Evolutionary conservation across 2,113 vertebrate species (phyloP).

Genomic region (Petaurus breviceps): DNA sequence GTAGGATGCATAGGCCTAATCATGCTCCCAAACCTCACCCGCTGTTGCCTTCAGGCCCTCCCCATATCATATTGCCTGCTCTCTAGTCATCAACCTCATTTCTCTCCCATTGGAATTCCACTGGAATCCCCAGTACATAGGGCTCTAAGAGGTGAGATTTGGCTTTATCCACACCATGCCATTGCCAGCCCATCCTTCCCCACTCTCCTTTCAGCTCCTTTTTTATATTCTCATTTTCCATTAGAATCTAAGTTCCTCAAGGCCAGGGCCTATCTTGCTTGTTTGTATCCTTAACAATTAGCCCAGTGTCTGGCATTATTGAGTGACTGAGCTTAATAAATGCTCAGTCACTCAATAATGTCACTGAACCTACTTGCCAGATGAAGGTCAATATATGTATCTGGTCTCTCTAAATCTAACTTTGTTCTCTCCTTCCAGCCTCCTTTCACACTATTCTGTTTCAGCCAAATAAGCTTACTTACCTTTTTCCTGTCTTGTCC

Average conservation of each 20-base stretch:
- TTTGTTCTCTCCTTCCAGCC: background rate
- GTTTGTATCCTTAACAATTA: background rate
- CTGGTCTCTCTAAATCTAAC: background rate
- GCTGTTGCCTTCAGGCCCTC: background rate
- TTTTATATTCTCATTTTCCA: background rate
- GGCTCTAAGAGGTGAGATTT: too few species aligned
- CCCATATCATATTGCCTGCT: background rate
- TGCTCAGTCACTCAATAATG: background rate
- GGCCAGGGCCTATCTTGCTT: background rate
- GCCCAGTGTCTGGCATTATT: background rate
- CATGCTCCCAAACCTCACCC: background rate
- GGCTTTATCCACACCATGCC: too few species aligned
- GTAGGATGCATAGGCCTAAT: background rate
- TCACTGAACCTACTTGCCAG: background rate
- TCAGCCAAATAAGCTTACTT: background rate
- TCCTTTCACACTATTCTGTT: background rate
- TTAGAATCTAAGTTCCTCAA: background rate
- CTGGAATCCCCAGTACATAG: too few species aligned
- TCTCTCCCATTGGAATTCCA: too few species aligned
- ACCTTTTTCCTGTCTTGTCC: background rate
- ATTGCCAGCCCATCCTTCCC: background rate
- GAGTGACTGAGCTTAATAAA: background rate
- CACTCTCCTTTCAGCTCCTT: background rate
- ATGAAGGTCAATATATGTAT: background rate
- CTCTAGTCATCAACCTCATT: background rate